Conservation (phyloP, 2,797 vertebrate genomes). For the Podargus strigoides region DNA sequence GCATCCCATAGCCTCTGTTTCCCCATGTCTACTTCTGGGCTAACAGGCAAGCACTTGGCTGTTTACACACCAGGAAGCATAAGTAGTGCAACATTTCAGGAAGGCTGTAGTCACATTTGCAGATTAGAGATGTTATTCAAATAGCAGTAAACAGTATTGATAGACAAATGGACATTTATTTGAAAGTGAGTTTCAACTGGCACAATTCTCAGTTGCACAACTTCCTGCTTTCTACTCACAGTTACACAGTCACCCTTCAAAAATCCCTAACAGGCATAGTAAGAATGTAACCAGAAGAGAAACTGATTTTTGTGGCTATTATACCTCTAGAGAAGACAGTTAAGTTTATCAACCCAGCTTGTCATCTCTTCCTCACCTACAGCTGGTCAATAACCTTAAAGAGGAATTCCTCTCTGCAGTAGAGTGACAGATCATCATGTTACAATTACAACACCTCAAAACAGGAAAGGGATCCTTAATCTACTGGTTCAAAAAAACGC, state of each 20-base stretch:
- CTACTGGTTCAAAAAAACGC: not conserved
- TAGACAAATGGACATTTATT: not conserved
- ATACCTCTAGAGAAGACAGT: not conserved
- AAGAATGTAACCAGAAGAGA: not conserved
- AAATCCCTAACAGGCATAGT: not conserved
- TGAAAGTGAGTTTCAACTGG: not conserved
- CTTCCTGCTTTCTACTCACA: not conserved
- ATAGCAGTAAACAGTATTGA: not conserved
- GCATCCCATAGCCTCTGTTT: not conserved
- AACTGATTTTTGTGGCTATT: not conserved
- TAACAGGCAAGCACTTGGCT: not conserved
- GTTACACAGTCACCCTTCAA: not conserved
- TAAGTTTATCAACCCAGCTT: not conserved
- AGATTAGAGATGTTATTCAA: not conserved
- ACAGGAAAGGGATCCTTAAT: not conserved
- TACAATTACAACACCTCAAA: not conserved
- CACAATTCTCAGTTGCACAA: not conserved
- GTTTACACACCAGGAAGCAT: not conserved
- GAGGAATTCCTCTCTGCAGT: not conserved
- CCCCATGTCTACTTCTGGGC: not conserved
- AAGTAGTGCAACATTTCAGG: not conserved
- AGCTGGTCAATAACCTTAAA: not conserved
- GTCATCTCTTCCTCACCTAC: not conserved
- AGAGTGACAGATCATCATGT: not conserved
- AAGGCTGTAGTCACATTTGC: not conserved